phyloP scores from a whole-genome alignment of 2,888 invertebrate species.

The Drosophila neotestacea region DNA sequence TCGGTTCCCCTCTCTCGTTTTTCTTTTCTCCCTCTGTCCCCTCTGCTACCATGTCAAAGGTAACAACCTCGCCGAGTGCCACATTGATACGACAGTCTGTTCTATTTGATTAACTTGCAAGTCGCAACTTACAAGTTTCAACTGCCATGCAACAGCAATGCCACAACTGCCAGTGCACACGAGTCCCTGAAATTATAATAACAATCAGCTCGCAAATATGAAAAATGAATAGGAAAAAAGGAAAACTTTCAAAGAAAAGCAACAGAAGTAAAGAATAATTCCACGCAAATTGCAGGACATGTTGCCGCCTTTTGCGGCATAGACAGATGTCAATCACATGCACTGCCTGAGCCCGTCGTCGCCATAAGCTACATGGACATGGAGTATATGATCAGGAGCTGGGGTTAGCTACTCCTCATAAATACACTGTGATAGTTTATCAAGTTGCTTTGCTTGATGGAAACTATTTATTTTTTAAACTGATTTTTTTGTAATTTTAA shows the following conservation, averaged over 20 bases:
- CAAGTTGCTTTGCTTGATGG: background rate
- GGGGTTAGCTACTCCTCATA: background rate
- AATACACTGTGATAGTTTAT: slow-evolving; percentile 26
- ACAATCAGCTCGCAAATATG: slow-evolving; percentile 54
- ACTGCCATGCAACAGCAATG: slow-evolving; percentile 45
- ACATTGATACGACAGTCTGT: slow-evolving; percentile 65
- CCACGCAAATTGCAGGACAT: slow-evolving; percentile 65
- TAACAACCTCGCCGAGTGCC: slow-evolving; percentile 16
- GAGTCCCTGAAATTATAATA: slow-evolving; percentile 46
- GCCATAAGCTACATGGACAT: slow-evolving; percentile 22
- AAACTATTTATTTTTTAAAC: too few relatives aligned
- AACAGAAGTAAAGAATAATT: slow-evolving; percentile 7
- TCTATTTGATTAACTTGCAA: slow-evolving; percentile 69
- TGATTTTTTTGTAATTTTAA: too few relatives aligned
- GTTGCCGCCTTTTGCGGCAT: slow-evolving; percentile 44
- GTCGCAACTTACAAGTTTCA: slow-evolving; percentile 35
- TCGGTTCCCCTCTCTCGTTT: slow-evolving; percentile 1
- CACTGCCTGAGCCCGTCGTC: slow-evolving; percentile 29
- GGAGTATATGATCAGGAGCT: slow-evolving; percentile 2
- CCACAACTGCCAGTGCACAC: slow-evolving; percentile 12
- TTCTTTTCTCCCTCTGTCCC: background rate
- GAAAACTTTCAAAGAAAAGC: background rate
- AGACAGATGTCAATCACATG: slow-evolving; percentile 75
- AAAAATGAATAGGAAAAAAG: slow-evolving; percentile 11
- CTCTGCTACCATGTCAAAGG: slow-evolving; percentile 1